phyloP scores from a whole-genome alignment of 1,140 invertebrate genomes.

The Camponotus vicinus region DNA sequence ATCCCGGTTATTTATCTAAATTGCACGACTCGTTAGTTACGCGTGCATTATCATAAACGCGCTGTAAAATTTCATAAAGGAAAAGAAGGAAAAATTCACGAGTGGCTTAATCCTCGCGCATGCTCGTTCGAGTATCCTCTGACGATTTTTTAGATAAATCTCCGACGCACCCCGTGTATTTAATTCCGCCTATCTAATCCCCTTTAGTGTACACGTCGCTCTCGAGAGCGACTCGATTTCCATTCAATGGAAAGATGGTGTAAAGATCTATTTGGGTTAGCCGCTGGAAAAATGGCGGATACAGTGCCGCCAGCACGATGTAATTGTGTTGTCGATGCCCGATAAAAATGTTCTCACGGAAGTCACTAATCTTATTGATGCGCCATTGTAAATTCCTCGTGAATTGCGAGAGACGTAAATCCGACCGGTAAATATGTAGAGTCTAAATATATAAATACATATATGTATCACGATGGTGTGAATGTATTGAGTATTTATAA shows the following conservation, averaged over 20 bases:
- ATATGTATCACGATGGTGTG: neutral
- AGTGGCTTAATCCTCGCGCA: conserved; percentile 29
- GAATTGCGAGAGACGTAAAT: conserved; percentile 19
- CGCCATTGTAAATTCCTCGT: conserved; percentile 47
- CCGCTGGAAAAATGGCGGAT: conserved; percentile 64
- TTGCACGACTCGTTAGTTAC: conserved; percentile 70
- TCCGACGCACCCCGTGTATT: conserved; percentile 14
- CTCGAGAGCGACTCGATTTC: conserved; percentile 66
- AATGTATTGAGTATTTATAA: conserved; percentile 37
- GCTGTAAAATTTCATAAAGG: neutral
- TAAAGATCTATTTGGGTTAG: conserved; percentile 67
- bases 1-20: conserved; percentile 80
- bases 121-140: conserved; percentile 20
- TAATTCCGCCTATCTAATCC: conserved; percentile 54
- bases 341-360: conserved; percentile 63
- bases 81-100: neutral
- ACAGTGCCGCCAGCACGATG: conserved; percentile 38
- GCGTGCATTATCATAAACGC: conserved; percentile 49
- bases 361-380: conserved; percentile 65
- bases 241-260: conserved; percentile 75
- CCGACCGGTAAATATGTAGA: conserved; percentile 4
- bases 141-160: conserved; percentile 58
- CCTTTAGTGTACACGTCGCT: conserved; percentile 37
- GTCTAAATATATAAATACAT: conserved; percentile 38
- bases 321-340: conserved; percentile 68